phyloP scores from a whole-genome alignment of 1,140 invertebrate genomes.

The Chironomus tepperi region DNA sequence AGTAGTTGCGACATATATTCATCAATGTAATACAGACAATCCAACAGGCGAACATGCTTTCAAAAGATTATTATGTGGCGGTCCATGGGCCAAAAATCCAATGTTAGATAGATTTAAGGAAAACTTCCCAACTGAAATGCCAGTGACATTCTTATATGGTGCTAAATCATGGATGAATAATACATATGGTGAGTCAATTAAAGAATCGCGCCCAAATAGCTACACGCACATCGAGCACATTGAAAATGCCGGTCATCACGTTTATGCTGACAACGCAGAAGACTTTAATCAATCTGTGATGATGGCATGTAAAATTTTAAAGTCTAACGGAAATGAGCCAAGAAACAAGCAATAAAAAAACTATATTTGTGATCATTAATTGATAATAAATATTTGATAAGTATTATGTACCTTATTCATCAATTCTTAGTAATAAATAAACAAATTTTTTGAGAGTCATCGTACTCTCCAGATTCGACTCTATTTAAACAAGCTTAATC shows the following conservation, averaged over 20 bases:
- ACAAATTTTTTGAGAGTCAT: too few relatives aligned
- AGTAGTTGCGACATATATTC: not conserved
- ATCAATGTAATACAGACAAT: conserved; percentile 7
- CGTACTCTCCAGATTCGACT: too few relatives aligned
- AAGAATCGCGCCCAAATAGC: conserved; percentile 28
- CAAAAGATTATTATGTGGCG: not conserved
- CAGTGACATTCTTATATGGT: not conserved
- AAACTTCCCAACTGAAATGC: not conserved
- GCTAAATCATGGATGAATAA: conserved; percentile 2
- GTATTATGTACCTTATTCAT: too few relatives aligned
- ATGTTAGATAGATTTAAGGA: not conserved
- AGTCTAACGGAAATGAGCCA: not conserved
- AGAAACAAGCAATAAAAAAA: too few relatives aligned
- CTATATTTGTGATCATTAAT: too few relatives aligned
- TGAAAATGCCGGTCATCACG: conserved; percentile 76
- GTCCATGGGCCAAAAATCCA: not conserved
- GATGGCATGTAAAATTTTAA: conserved; percentile 52
- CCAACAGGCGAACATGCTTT: conserved; percentile 3
- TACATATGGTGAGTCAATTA: not conserved
- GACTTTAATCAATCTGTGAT: conserved; percentile 77
- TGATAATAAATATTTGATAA: too few relatives aligned
- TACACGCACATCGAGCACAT: conserved; percentile 46
- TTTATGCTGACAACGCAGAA: conserved; percentile 86
- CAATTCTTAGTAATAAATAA: too few relatives aligned
- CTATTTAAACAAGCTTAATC: too few relatives aligned